Base-by-base conservation (phyloP, 2,113 vertebrate genomes). In the Helogale parvula region DNA sequence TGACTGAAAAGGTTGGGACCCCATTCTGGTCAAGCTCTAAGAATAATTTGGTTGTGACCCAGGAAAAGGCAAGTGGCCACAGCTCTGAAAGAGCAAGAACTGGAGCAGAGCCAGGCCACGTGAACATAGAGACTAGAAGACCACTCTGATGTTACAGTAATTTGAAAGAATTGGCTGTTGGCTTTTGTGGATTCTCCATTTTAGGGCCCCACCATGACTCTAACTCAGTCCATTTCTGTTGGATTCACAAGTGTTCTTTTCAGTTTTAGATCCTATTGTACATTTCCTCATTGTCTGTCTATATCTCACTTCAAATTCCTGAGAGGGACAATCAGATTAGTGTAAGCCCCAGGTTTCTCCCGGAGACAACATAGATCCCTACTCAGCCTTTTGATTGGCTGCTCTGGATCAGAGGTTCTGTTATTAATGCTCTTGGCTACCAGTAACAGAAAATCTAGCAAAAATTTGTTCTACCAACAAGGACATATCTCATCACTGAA, bases 381-480 rank as follows among this genome's bases (percentile, higher is more conserved):
- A 4, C 71, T 27, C 65, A 72, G 31, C 71, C 72, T 66, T 10
- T 38, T 33, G 38, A 60, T 47, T 27, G 23, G 13, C 80, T 52
- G 9, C 52, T 82, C 38, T 93, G 60, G 50, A 57, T 81, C 45
- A 81, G 47, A 52, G 31, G 7, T 38, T 86, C 29, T 85, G 54
- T 47, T 50, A 21, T 86, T 54, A 38, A 66, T 74, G 74, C 29
- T 82, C 17, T 66, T 96, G 76, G 35, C 10, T 4, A 45, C 3
- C 47, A 35, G 21, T 47, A 95, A 89, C 60, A 72, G 68, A 92
- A 93, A 89, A 94, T 25, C n/a, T 79, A 89, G 21, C n/a, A 60
- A 77, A 80, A 89, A 41, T 50, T 3, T 7, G 50, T 90, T 54
- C 27, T n/a, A 0, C 54, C 52, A 81, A 31, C 9, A 86, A 41